These are phyloP conservation scores for Macrotrachela quadricornifera DNA, from an alignment of 1,140 invertebrate genomes.

Conservation along the genomic window DNA sequence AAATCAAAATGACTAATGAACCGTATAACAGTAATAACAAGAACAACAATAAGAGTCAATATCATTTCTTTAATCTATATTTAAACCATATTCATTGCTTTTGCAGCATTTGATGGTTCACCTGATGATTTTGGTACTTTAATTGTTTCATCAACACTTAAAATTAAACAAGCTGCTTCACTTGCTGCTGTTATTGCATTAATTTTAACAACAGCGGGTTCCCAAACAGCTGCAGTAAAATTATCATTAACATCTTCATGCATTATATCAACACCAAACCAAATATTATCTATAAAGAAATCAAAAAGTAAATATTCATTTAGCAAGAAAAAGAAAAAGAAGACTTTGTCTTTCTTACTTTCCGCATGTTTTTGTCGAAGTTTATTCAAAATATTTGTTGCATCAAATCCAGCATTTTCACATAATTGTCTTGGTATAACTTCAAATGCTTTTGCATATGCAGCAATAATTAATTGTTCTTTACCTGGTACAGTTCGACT, in stretches of 20 bases:
- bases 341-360: slow-evolving; percentile 32
- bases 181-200: slow-evolving; percentile 85
- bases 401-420: slow-evolving; percentile 96
- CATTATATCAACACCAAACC: slow-evolving; percentile 85
- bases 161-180: slow-evolving; percentile 78
- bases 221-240: slow-evolving; percentile 80
- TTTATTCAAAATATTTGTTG: slow-evolving; percentile 90
- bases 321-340: too few relatives aligned
- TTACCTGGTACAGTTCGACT: slow-evolving; percentile 77
- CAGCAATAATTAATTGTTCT: slow-evolving; percentile 77
- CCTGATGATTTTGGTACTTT: slow-evolving; percentile 44
- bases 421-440: slow-evolving; percentile 80
- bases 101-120: too few relatives aligned
- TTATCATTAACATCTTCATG: slow-evolving; percentile 85
- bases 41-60: too few relatives aligned
- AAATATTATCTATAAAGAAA: slow-evolving; percentile 23
- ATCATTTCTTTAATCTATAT: too few relatives aligned
- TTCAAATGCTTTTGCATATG: slow-evolving; percentile 80
- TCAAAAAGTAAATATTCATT: too few relatives aligned
- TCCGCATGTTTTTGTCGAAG: slow-evolving; percentile 80
- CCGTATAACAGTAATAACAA: too few relatives aligned
- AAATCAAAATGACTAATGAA: too few relatives aligned
- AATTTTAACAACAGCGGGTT: slow-evolving; percentile 82
- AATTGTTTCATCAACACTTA: slow-evolving; percentile 94
- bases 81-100: too few relatives aligned